A percentile compares a stretch with the other conserved stretches of the same genome.
Conservation (phyloP, 2,797 vertebrate genomes). For the Manis pentadactyla region DNA sequence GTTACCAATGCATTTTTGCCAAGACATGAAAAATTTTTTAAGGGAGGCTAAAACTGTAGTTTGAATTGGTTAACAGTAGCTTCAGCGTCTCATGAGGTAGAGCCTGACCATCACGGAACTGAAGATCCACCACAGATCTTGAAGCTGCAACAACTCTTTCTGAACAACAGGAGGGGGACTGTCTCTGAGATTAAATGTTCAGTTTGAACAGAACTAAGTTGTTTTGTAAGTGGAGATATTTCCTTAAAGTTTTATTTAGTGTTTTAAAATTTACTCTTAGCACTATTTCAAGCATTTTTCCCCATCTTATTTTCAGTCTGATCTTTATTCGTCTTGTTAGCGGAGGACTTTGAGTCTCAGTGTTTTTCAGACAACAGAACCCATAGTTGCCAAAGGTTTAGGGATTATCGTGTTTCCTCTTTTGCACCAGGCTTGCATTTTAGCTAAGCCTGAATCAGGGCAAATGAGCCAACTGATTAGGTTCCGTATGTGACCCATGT, state of each 20-base stretch:
- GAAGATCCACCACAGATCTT: neutral
- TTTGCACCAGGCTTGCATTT: neutral
- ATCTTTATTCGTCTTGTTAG: constrained; percentile 38
- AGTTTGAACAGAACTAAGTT: neutral
- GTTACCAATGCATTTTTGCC: neutral
- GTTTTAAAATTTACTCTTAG: neutral
- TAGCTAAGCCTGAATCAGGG: neutral
- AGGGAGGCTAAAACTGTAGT: neutral
- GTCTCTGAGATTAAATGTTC: neutral
- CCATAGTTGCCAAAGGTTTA: neutral
- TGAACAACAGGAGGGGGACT: neutral
- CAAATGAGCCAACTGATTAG: neutral
- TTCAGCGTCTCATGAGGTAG: neutral
- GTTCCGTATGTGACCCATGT: neutral
- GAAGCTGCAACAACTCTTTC: neutral
- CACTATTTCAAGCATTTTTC: neutral
- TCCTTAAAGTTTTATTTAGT: neutral
- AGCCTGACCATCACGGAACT: neutral
- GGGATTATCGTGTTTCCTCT: neutral
- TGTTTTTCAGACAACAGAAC: neutral
- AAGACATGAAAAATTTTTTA: neutral
- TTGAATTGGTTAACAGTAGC: neutral
- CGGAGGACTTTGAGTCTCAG: neutral
- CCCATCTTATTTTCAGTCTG: neutral
- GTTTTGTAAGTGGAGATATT: neutral